Evolutionary conservation across 2,113 vertebrate species (phyloP).

Genomic region (Cryptomyrus ogoouensis): DNA sequence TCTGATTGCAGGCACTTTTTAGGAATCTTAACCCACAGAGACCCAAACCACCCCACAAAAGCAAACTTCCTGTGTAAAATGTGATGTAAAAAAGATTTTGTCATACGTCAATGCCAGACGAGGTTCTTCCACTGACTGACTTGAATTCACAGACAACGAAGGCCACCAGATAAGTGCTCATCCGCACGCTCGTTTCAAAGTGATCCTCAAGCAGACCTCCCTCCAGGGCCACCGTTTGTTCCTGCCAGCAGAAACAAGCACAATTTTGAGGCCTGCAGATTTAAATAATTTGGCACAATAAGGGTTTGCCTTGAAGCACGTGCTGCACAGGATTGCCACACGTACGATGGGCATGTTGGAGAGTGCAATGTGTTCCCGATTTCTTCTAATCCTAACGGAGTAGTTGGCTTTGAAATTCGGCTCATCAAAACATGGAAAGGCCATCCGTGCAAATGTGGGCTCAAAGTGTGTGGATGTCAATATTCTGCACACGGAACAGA

Average conservation of each 20-base stretch:
- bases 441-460: conserved; percentile 64
- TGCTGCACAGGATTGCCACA: background rate
- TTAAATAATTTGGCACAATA: background rate
- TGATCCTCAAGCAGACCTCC: conserved; percentile 55
- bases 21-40: background rate
- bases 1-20: background rate
- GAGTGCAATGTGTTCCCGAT: conserved; percentile 49
- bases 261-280: background rate
- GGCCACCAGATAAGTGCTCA: conserved; percentile 66
- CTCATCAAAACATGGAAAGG: conserved; percentile 69
- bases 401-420: conserved; percentile 68
- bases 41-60: background rate
- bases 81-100: background rate
- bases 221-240: conserved; percentile 46
- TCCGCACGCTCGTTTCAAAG: conserved; percentile 61
- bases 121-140: conserved; percentile 54
- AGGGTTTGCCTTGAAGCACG: background rate
- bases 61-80: background rate
- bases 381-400: conserved; percentile 55
- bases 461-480: conserved; percentile 69
- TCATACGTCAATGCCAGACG: conserved; percentile 61
- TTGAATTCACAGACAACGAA: conserved; percentile 67
- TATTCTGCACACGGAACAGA: conserved; percentile 38
- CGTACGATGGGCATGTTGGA: conserved; percentile 69
- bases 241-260: conserved; percentile 37